Base-by-base conservation (phyloP, 2,797 vertebrate species). In the Momotus momota region DNA sequence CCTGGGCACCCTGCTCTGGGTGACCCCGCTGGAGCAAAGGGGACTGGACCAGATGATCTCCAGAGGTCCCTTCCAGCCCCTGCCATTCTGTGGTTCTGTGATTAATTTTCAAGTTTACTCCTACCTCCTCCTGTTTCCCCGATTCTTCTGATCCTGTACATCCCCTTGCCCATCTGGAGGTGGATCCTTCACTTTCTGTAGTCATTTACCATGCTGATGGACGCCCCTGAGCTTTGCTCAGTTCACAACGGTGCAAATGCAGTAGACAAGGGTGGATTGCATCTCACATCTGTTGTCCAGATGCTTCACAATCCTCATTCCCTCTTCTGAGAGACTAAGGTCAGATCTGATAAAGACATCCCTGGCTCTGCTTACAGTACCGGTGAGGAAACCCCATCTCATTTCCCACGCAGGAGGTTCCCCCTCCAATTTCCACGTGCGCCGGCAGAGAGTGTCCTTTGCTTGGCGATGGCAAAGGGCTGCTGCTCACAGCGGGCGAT, bases 251-350 rank as follows among this genome's bases (percentile, higher is more conserved):
- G 66, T 23, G 79, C 80, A 72, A 86, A 65, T 2, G 7, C 4
- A 1, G 33, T 4, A 78, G 75, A 14, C 64, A 29, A 58, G 35
- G 22, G 25, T 27, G 25, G 61, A 43, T 71, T 92, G 67, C 18
- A 33, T 65, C 83, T 92, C 88, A 46, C 85, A 93, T 88, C 93
- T 95, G 93, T 15, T 88, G 26, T 58, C 82, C 95, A 91, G 90
- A 90, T 88, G 90, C 58, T 73, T 88, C 81, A 14, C 55, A 86
- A 10, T 83, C 90, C 82, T 84, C 46, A 12, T 84, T 84, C 72
- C 21, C 27, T 70, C 33, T 77, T 86, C 5, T 6, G 70, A 78
- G 69, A 71, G 38, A 22, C 88, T 43, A 14, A 90, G 82, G 85
- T 88, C 80, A 75, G 58, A 48, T 41, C 46, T 54, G 41, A 81